phyloP scores from a whole-genome alignment of 2,113 vertebrate genomes.

The Lampris megalopsis region DNA sequence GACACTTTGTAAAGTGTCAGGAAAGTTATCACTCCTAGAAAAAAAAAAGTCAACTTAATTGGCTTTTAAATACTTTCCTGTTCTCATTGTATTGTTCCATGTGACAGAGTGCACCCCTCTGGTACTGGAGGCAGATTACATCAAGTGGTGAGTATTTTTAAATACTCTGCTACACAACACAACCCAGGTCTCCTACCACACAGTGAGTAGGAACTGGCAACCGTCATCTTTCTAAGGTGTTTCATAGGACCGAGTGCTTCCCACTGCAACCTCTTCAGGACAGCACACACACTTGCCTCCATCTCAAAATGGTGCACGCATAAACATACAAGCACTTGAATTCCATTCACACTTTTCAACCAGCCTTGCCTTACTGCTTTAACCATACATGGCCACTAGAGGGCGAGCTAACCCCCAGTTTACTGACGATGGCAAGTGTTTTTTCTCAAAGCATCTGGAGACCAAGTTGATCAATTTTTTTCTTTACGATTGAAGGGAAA shows the following conservation, averaged over 20 bases:
- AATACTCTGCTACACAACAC: conserved; percentile 41
- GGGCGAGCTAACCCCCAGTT: conserved; percentile 26
- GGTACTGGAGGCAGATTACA: conserved; percentile 28
- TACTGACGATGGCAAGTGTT: conserved; percentile 12
- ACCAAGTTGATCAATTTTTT: conserved; percentile 12
- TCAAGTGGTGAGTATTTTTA: conserved; percentile 20
- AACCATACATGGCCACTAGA: conserved; percentile 47
- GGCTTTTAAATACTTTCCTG: background rate
- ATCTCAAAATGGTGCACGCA: conserved; percentile 53
- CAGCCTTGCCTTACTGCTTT: conserved; percentile 39
- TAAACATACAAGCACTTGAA: conserved; percentile 49
- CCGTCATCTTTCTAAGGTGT: conserved; percentile 56
- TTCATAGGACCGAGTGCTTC: conserved; percentile 58
- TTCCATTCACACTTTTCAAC: conserved; percentile 20
- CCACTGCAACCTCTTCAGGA: conserved; percentile 71
- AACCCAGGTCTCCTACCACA: conserved; percentile 38
- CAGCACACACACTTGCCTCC: conserved; percentile 59
- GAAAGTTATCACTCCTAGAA: background rate
- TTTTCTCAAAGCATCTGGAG: conserved; percentile 17
- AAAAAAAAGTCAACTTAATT: background rate
- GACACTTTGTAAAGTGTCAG: too few species aligned
- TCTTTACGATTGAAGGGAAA: background rate
- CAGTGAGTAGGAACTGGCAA: conserved; percentile 31
- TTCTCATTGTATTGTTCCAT: conserved; percentile 1
- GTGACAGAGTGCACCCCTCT: conserved; percentile 6